Percentiles rank a stretch among this genome's conserved stretches.
Conservation (phyloP, 2,113 vertebrate genomes). For the Oostethus manadensis region DNA sequence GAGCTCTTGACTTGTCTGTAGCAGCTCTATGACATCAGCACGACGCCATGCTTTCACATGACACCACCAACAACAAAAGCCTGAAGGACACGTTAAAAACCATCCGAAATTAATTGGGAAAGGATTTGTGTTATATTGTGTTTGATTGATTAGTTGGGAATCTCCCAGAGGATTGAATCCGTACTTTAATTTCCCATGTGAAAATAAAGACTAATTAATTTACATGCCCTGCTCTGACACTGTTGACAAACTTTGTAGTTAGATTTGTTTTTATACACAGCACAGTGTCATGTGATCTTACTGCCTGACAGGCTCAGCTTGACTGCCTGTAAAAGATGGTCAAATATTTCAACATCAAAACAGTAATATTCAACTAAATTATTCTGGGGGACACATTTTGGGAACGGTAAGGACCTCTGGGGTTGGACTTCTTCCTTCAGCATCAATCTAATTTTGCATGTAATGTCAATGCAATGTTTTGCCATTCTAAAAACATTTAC, state of each 20-base stretch:
- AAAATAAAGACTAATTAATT: constrained; percentile 2
- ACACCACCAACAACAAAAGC: not conserved
- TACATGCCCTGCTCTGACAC: not conserved
- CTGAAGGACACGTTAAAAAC: not conserved
- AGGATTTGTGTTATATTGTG: not conserved
- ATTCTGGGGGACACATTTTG: no score
- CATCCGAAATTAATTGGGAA: not conserved
- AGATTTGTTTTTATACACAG: not conserved
- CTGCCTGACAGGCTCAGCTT: not conserved
- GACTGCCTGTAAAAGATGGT: not conserved
- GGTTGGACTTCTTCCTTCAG: no score
- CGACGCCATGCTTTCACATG: not conserved
- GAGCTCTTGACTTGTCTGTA: not conserved
- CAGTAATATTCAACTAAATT: no score
- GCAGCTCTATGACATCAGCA: not conserved
- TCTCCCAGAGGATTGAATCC: not conserved
- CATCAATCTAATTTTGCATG: no score
- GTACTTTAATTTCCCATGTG: constrained; percentile 1
- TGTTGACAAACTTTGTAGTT: not conserved
- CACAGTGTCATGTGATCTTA: not conserved
- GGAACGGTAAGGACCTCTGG: no score
- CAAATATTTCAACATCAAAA: no score
- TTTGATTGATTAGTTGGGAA: not conserved
- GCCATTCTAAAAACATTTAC: no score
- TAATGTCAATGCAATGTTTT: no score